phyloP scores from a whole-genome alignment of 2,113 vertebrate species.

The Galbula dea region DNA sequence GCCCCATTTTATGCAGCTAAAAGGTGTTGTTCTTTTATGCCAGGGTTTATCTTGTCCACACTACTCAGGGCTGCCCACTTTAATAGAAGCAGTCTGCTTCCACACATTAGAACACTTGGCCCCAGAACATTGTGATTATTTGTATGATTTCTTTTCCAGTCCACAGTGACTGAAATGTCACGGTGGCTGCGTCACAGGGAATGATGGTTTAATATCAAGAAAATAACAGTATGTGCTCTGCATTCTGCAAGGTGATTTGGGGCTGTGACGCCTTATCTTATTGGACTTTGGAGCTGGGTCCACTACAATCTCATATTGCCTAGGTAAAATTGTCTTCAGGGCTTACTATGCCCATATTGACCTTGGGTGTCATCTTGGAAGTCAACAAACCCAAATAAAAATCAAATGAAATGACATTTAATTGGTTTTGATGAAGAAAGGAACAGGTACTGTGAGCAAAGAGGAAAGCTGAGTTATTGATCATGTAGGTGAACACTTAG shows the following conservation, averaged over 20 bases:
- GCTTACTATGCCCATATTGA: not conserved
- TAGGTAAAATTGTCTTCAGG: not conserved
- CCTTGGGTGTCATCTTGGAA: not conserved
- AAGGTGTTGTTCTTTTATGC: not conserved
- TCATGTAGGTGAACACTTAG: not conserved
- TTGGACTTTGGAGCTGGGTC: not conserved
- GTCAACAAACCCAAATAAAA: not conserved
- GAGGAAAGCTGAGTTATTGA: not conserved
- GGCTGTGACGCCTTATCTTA: not conserved
- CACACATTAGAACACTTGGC: not conserved
- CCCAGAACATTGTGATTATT: not conserved
- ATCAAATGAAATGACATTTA: not conserved
- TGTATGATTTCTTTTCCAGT: not conserved
- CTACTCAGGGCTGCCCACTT: not conserved
- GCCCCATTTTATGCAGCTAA: not conserved
- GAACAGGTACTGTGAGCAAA: not conserved
- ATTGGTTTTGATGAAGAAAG: not conserved
- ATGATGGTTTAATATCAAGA: not conserved
- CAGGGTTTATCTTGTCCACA: not conserved
- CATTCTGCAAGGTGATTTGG: not conserved
- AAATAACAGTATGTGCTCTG: not conserved
- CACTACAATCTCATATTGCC: not conserved
- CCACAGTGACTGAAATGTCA: not conserved
- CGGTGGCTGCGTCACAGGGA: fast-evolving
- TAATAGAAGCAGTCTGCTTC: not conserved